phyloP scores from a whole-genome alignment of 1,140 invertebrate species.

The Cotesia vestalis region DNA sequence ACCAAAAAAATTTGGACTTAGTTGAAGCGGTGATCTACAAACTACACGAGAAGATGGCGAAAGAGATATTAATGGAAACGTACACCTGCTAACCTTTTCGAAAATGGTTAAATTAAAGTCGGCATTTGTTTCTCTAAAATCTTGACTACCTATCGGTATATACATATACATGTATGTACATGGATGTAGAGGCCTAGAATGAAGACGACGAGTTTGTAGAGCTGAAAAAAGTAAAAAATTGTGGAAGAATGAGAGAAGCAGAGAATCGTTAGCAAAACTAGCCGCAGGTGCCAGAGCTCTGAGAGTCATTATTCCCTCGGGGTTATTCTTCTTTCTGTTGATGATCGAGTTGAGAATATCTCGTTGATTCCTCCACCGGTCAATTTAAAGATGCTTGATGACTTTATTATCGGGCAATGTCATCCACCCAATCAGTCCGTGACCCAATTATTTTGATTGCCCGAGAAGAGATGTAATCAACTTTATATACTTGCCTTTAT shows the following conservation, averaged over 20 bases:
- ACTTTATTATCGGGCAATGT: background rate
- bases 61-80: slow-evolving; percentile 33
- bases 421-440: background rate
- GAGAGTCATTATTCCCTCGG: background rate
- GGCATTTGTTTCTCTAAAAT: slow-evolving; percentile 25
- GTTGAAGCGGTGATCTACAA: background rate
- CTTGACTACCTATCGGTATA: background rate
- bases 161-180: background rate
- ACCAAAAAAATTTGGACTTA: no score
- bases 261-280: slow-evolving; percentile 38
- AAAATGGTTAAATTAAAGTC: slow-evolving; percentile 25
- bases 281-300: slow-evolving; percentile 29
- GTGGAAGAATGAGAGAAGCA: slow-evolving; percentile 3
- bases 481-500: background rate
- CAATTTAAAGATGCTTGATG: slow-evolving; percentile 1
- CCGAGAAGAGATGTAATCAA: slow-evolving; percentile 1
- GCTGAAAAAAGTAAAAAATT: background rate
- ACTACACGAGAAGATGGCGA: slow-evolving; percentile 5
- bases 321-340: slow-evolving; percentile 4
- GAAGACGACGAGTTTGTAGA: background rate
- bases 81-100: slow-evolving; percentile 33
- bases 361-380: slow-evolving; percentile 19
- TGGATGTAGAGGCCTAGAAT: slow-evolving; percentile 1
- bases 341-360: slow-evolving; percentile 10
- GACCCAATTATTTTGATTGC: slow-evolving; percentile 1